These are phyloP conservation scores for Peromyscus melanophrys DNA, from an alignment of 2,797 vertebrate genomes.

Conservation along the genomic window DNA sequence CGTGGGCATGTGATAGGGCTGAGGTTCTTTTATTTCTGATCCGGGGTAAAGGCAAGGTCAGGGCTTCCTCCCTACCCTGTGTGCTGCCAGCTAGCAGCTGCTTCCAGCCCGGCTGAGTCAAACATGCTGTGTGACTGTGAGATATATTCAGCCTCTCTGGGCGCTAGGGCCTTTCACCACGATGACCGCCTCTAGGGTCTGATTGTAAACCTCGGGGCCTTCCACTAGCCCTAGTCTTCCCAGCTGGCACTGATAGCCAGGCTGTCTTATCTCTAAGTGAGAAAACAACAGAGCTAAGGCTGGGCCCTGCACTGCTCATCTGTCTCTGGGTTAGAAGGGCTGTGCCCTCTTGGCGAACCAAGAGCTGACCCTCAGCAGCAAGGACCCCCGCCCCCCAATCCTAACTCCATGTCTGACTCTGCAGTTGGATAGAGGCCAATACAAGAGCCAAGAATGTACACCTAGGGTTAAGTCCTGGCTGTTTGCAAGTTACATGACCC, in stretches of 20 bases:
- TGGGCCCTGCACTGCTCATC: neutral
- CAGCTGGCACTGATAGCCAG: neutral
- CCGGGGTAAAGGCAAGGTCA: neutral
- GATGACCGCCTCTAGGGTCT: neutral
- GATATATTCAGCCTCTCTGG: neutral
- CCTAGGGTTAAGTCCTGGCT: neutral
- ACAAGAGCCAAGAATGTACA: neutral
- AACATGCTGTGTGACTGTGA: neutral
- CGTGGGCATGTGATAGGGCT: neutral
- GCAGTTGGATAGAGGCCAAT: neutral
- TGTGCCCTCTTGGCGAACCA: neutral
- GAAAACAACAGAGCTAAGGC: neutral
- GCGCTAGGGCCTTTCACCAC: neutral
- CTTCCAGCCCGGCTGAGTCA: neutral
- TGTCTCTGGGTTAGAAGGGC: neutral
- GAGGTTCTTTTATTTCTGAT: conserved; percentile 16
- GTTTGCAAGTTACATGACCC: neutral
- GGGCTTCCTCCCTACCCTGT: neutral
- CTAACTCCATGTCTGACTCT: neutral
- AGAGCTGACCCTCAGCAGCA: neutral
- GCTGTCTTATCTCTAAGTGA: neutral
- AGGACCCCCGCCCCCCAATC: neutral
- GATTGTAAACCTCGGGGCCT: neutral
- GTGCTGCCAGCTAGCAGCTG: neutral
- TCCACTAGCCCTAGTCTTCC: neutral